Evolutionary conservation across 2,888 invertebrate species (phyloP), one percentile per base, ranked within the genome.

Genomic region (Acanthosepion esculentum): DNA sequence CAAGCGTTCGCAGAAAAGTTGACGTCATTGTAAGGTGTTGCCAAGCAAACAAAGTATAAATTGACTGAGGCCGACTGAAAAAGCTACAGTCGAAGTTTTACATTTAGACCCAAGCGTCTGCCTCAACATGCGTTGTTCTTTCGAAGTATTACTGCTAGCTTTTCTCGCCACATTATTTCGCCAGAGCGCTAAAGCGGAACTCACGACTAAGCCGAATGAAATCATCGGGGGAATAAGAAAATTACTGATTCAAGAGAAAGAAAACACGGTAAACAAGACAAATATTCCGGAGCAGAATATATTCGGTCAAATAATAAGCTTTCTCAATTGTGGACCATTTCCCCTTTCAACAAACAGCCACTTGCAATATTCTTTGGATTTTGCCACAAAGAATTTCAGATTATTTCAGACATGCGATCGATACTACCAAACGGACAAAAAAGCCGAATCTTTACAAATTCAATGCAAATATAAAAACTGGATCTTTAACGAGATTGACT

Each of bases 301-400:
- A 10, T 12, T 78, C 78, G 53, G 91, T 48, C 94, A 94, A n/a
- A 78, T 48, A 48, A 41, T 94, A 94, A 94, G 18, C n/a, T 20
- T 91, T 29, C 78, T 94, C 50, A 50, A 33, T 23, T 94, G 91
- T 94, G 91, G 41, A 78, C 33, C 50, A 33, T 91, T 78, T 94
- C 91, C 94, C 48, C 12, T 5, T 78, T 50, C 91, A 20, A 91
- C 78, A 94, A 91, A 91, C 48, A 94, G 50, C 15, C n/a, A 91
- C 29, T 91, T 94, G 20, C 48, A 91, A 29, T 91, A 48, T 78
- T 78, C 78, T 78, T 78, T 78, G n/a, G 12, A 78, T 78, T 78
- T 33, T n/a, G 12, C 8, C n/a, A n/a, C 78, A 12, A 78, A 10
- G 33, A 78, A 4, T n/a, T 33, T 78, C n/a, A 78, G 5, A 78